Conservation (phyloP, 1,140 invertebrate species). For the Latrodectus geometricus region DNA sequence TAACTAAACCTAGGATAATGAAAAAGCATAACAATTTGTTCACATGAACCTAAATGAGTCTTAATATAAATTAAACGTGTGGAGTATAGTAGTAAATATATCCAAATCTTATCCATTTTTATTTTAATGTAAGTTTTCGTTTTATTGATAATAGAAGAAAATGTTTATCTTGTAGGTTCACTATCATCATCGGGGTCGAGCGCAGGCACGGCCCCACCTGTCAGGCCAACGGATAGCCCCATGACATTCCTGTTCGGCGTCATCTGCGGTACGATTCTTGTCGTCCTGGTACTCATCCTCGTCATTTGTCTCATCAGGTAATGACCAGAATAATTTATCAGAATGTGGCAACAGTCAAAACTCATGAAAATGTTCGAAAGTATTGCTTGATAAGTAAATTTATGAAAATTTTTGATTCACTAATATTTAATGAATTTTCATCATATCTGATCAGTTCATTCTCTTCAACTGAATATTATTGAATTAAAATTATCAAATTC, state of each 20-base stretch:
- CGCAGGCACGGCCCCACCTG: slow-evolving; percentile 55
- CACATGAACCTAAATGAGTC: no score
- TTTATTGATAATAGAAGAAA: neutral
- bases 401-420: no score
- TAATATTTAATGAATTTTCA: no score
- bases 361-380: no score
- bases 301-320: slow-evolving; percentile 63
- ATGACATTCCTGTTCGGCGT: slow-evolving; percentile 63
- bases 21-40: no score
- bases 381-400: no score
- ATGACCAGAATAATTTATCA: neutral
- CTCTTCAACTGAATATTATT: no score
- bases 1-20: no score
- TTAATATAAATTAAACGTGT: neutral
- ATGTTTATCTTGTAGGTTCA: slow-evolving; percentile 25
- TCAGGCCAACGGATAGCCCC: slow-evolving; percentile 47
- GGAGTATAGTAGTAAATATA: neutral
- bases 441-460: no score
- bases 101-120: neutral
- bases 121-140: neutral
- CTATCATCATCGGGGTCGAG: slow-evolving; percentile 62
- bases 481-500: no score
- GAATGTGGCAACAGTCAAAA: no score
- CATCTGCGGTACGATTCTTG: slow-evolving; percentile 63
- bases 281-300: slow-evolving; percentile 63